Evolutionary conservation across 64 coral and sea anemone genomes (phyloP), one percentile per base, ranked within the genome.

Genomic region (Actinia tenebrosa): DNA sequence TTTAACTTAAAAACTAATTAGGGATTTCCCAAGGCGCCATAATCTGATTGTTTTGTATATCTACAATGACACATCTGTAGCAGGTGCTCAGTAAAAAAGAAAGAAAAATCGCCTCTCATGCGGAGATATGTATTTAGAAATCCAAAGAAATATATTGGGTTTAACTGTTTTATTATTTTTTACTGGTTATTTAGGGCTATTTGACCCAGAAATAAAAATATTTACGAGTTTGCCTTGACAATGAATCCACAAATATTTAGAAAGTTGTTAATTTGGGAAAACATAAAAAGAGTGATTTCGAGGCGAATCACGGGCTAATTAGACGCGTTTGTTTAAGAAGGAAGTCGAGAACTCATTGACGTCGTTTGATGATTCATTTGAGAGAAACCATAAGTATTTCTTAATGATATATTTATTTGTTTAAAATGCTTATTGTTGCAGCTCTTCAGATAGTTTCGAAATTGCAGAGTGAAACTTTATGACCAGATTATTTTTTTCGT

Each of bases 1-100:
- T 81, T 81, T 81, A 81, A 81, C 79, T 81, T 81, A 53, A 81
- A 81, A 81, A 50, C 79, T 53, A 81, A 81, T 81, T 81, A 81
- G 44, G 19, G 50, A 81, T 81, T 81, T 81, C 45, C 79, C 79
- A 53, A 81, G 79, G 79, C 79, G 79, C 79, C 79, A 53, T 81
- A 81, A 81, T 81, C 79, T 81, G 79, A 81, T 81, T 81, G 79
- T 81, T 81, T 81, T 20, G 79, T 5, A 81, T 81, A 81, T 81
- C 79, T 53, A 14, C 79, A 81, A 81, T 81, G 79, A 52, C 79
- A 53, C 79, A 81, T 81, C 79, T 81, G 79, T 53, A 26, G 42
- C 79, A 81, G 79, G 16, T 81, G 79, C 44, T 4, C 4, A 19
- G 27, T 9, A 16, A 20, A n/a, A 22, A 53, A 50, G 44, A 81